phyloP scores from a whole-genome alignment of 2,888 invertebrate genomes.

The Macropis europaea region DNA sequence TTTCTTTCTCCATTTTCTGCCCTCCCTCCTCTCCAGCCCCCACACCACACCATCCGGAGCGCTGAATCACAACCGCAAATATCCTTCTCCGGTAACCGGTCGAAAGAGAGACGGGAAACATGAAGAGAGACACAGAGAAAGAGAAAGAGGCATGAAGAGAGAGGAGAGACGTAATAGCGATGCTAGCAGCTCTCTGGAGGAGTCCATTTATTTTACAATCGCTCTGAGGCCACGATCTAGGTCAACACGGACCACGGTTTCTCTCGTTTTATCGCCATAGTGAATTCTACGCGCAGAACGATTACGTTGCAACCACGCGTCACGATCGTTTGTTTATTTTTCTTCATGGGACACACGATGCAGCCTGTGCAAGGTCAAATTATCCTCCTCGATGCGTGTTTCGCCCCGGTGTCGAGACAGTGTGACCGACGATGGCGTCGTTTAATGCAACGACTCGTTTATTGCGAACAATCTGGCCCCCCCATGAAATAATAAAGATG shows the following conservation, averaged over 20 bases:
- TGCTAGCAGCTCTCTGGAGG: neutral
- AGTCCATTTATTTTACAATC: conserved; percentile 45
- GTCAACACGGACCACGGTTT: conserved; percentile 68
- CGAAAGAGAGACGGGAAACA: conserved; percentile 32
- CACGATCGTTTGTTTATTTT: too few species aligned
- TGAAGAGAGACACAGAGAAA: too few species aligned
- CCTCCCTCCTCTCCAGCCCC: conserved; percentile 6
- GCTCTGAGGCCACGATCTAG: conserved; percentile 68
- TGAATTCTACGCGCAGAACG: too few species aligned
- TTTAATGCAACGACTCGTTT: too few species aligned
- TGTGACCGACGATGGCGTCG: too few species aligned
- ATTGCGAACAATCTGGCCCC: too few species aligned
- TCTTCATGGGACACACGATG: neutral
- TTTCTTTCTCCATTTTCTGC: conserved; percentile 56
- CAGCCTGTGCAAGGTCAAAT: too few species aligned
- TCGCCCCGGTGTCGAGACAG: too few species aligned
- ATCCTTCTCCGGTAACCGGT: conserved; percentile 64
- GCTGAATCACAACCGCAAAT: conserved; percentile 74
- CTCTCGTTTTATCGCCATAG: conserved; percentile 46
- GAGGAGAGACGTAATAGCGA: conserved; percentile 1
- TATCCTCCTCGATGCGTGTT: too few species aligned
- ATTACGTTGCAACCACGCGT: too few species aligned
- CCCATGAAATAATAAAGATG: too few species aligned
- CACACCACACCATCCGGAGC: conserved; percentile 35
- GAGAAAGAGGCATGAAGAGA: conserved; percentile 13